Evolutionary conservation across 1,140 invertebrate species (phyloP), one percentile per base, ranked within the genome.

Genomic region (Daktulosphaira vitifoliae): DNA sequence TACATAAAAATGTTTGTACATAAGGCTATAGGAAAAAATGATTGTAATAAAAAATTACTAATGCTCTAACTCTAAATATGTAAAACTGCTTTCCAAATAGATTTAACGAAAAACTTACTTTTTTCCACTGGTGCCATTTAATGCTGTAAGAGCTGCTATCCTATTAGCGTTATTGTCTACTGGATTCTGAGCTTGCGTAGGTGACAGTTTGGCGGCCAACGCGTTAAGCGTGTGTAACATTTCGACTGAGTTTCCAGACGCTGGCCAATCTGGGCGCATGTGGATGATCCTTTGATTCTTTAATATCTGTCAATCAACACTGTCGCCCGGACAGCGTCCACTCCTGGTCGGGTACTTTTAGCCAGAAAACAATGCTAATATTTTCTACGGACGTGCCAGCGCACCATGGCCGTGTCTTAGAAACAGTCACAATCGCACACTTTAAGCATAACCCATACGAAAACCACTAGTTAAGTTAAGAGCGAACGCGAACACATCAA

Each of bases 201-300:
- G 56, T 9, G 56, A 62, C 18, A 62, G 18, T 62, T 62, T 62
- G 25, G 56, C 42, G n/a, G 56, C 56, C 42, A 62, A 48, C 56
- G 56, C 56, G 56, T 46, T 62, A 2, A 62, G 25, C 26, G 56
- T 62, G 26, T 62, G 56, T n/a, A 62, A 48, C 56, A 62, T 62
- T 11, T 48, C 56, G 42, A 62, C 42, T 16, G 56, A 25, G 56
- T 62, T 62, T 25, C 25, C 39, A 4, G 39, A 48, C 26, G 42
- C 56, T 46, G 56, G 56, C 56, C 56, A 62, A 46, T 62, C 56
- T n/a, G 56, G 56, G 44, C 56, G 42, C 56, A 62, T 62, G 42
- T 9, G 42, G 38, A 6, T 25, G 42, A 29, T 39, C 38, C 22
- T 16, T 8, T 15, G 25, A 38, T 6, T 7, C 18, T 18, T 11